Evolutionary conservation across 2,888 invertebrate genomes (phyloP).

Genomic region (Lithophane semibrunnea): DNA sequence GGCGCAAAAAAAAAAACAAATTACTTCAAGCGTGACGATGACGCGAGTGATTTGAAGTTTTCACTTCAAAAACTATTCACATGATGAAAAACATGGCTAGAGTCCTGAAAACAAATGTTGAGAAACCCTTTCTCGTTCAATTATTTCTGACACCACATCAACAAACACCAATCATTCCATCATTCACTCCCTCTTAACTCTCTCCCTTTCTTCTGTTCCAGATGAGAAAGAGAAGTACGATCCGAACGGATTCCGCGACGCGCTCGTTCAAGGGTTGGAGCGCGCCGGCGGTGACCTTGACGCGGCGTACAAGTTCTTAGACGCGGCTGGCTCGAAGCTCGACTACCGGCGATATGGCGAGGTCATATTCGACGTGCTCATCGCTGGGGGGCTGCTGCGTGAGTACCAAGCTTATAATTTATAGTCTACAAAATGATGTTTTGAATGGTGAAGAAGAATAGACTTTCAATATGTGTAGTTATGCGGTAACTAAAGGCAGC

Average conservation of each 20-base stretch:
- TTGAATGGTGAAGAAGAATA: too few species aligned
- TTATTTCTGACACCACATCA: conserved; percentile 70
- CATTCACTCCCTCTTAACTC: not conserved
- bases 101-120: conserved; percentile 87
- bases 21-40: too few species aligned
- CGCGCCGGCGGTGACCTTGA: conserved; percentile 98
- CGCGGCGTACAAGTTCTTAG: conserved; percentile 98
- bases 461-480: too few species aligned
- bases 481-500: too few species aligned
- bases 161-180: not conserved
- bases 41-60: too few species aligned
- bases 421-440: too few species aligned
- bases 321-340: conserved; percentile 98
- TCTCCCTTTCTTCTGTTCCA: conserved; percentile 76
- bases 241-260: conserved; percentile 99
- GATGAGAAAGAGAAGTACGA: conserved; percentile 99
- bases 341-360: conserved; percentile 99
- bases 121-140: conserved; percentile 87
- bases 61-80: conserved; percentile 12
- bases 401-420: conserved; percentile 72
- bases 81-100: conserved; percentile 89
- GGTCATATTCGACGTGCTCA: conserved; percentile 98
- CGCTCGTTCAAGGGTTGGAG: conserved; percentile 98
- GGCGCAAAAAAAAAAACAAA: too few species aligned
- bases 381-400: conserved; percentile 98